Base-by-base conservation (phyloP, 2,888 invertebrate genomes). In the Watsonalla cultraria region DNA sequence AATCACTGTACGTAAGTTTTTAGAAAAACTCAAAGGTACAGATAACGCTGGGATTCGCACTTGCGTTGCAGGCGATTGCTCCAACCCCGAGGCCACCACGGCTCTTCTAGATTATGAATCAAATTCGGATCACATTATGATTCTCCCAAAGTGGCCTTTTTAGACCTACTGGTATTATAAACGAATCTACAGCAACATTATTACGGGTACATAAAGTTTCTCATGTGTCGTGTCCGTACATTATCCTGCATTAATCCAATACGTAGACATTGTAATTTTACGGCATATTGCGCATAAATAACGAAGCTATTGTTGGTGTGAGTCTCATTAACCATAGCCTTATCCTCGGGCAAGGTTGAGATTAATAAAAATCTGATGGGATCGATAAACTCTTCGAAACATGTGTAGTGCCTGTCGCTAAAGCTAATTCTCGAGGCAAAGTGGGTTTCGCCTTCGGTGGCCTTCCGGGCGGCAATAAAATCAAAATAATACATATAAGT, bases 211-310 rank as follows among this genome's bases (percentile, higher is more conserved):
- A 66, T 70, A 70, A 72, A 66, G 59, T 64, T 59, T 58, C 62
- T 57, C 55, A 61, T 61, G 54, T 72, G 65, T 65, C 65, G 58
- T 58, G 62, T 64, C 54, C 53, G 59, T 60, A 66, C 68, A 70
- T 67, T 74, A 78, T 73, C 73, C 74, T 57, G 72, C 69, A 71
- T 71, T 74, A 72, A 76, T 73, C 71, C 65, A 59, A 53, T 72
- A 70, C 68, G 70, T 76, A 76, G 66, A 74, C 72, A 67, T 71
- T 79, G 80, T 81, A 81, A 79, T 76, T 82, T 82, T 78, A 82
- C 65, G 69, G 72, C 72, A 68, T 71, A 76, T 71, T 69, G 68
- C 61, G 63, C 65, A 71, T 73, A 72, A 77, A 76, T 74, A 72
- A 66, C 66, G 60, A 58, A 59, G 69, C 60, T 73, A 71, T 76